Percentiles rank a stretch among this genome's conserved stretches.
Evolutionary conservation across 1,140 invertebrate species (phyloP).

Genomic region (Apocrypta bakeri): DNA sequence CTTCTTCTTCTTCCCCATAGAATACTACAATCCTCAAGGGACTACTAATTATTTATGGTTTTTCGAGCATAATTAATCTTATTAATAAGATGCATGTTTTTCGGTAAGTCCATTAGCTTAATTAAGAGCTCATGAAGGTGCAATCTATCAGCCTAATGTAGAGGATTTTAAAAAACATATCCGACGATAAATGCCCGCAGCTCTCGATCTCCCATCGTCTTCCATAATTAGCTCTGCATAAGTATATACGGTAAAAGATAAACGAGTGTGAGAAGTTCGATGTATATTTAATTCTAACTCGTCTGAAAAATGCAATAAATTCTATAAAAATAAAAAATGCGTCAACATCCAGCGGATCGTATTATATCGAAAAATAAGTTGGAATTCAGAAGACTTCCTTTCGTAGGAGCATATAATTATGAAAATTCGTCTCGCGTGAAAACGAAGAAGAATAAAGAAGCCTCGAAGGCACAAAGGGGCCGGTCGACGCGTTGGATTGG

Average conservation of each 20-base stretch:
- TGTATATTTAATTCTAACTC: neutral
- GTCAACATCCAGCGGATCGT: neutral
- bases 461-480: neutral
- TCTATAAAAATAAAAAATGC: neutral
- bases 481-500: slow-evolving; percentile 18
- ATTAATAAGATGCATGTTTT: neutral
- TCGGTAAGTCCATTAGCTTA: neutral
- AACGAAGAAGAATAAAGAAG: neutral
- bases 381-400: neutral
- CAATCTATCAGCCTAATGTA: neutral
- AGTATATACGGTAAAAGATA: neutral
- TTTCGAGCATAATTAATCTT: neutral
- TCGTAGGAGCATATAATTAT: slow-evolving; percentile 14
- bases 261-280: neutral
- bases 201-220: neutral
- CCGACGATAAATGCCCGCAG: neutral
- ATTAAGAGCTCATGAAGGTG: neutral
- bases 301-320: too few relatives aligned
- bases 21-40: too few relatives aligned
- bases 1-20: too few relatives aligned
- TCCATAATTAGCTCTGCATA: neutral
- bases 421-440: slow-evolving; percentile 6
- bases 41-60: neutral
- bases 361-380: neutral
- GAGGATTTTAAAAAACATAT: neutral